Evolutionary conservation across 2,113 vertebrate genomes (phyloP).

Genomic region (Macquaria australasica): DNA sequence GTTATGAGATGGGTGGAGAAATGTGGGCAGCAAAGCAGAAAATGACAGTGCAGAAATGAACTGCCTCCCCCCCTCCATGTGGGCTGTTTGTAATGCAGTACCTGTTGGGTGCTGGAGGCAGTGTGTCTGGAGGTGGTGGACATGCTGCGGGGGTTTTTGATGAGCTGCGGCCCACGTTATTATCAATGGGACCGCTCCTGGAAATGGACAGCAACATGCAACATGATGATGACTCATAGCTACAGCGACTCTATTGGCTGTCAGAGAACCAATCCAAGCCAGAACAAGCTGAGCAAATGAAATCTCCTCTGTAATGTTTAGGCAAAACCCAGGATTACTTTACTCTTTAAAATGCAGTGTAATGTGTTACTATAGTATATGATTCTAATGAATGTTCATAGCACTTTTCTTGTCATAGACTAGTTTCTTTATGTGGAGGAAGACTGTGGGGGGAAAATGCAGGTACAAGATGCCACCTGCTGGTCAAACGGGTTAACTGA

Average conservation of each 20-base stretch:
- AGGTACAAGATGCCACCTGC: constrained; percentile 63
- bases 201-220: constrained; percentile 77
- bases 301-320: not conserved
- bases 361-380: not conserved
- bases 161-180: constrained; percentile 65
- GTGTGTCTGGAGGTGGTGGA: constrained; percentile 61
- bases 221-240: constrained; percentile 61
- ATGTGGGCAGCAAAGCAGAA: constrained; percentile 49
- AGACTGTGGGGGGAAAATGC: not conserved
- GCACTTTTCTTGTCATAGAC: not conserved
- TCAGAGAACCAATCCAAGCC: constrained; percentile 44
- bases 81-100: constrained; percentile 70
- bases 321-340: not conserved
- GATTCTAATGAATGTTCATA: constrained; percentile 17
- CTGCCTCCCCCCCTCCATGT: not conserved
- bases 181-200: constrained; percentile 69
- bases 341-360: constrained; percentile 6
- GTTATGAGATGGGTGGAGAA: constrained; percentile 41
- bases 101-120: constrained; percentile 77
- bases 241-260: constrained; percentile 55
- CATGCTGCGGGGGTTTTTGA: constrained; percentile 61
- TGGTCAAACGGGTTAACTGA: constrained; percentile 53
- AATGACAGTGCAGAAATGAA: constrained; percentile 66
- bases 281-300: not conserved
- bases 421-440: not conserved